A percentile compares a stretch with the other conserved stretches of the same genome.
Conservation (phyloP, 2,113 vertebrate species). For the Cricetomys ansorgei region DNA sequence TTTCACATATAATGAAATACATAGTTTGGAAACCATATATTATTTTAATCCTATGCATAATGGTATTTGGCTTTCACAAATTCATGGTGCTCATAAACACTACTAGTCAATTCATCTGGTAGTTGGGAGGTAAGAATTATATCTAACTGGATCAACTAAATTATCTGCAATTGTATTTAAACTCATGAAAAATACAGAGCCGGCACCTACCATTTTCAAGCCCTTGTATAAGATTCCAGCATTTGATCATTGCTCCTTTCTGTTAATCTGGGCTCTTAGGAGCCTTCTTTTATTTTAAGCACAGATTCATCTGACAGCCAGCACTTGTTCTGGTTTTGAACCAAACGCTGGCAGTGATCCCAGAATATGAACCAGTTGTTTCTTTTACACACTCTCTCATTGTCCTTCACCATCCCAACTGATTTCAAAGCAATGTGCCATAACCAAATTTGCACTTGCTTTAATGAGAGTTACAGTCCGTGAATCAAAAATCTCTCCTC, state of each 20-base stretch:
- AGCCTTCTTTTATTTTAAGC: constrained; percentile 76
- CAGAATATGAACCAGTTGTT: constrained; percentile 82
- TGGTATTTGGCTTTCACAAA: constrained; percentile 45
- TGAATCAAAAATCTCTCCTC: constrained; percentile 63
- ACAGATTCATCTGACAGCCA: constrained; percentile 80
- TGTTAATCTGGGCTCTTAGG: constrained; percentile 75
- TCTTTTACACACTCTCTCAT: constrained; percentile 73
- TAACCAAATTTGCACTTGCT: constrained; percentile 72
- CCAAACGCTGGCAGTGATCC: constrained; percentile 75
- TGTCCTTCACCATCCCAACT: constrained; percentile 67
- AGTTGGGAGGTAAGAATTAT: not conserved
- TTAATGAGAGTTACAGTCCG: constrained; percentile 67
- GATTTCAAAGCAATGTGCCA: constrained; percentile 72
- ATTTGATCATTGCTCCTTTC: constrained; percentile 42
- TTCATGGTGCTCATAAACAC: constrained; percentile 23
- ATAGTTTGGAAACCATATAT: not conserved
- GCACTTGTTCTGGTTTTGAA: constrained; percentile 82
- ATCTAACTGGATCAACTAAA: constrained; percentile 24
- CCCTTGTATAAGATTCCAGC: constrained; percentile 63
- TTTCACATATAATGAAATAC: not conserved
- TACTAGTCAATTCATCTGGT: constrained; percentile 14
- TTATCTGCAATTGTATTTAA: constrained; percentile 34
- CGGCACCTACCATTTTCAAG: constrained; percentile 45
- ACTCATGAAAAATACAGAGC: not conserved
- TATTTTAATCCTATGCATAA: not conserved